Evolutionary conservation across 2,113 vertebrate genomes (phyloP), one percentile per base, ranked within the genome.

Genomic region (Chaetops frenatus): DNA sequence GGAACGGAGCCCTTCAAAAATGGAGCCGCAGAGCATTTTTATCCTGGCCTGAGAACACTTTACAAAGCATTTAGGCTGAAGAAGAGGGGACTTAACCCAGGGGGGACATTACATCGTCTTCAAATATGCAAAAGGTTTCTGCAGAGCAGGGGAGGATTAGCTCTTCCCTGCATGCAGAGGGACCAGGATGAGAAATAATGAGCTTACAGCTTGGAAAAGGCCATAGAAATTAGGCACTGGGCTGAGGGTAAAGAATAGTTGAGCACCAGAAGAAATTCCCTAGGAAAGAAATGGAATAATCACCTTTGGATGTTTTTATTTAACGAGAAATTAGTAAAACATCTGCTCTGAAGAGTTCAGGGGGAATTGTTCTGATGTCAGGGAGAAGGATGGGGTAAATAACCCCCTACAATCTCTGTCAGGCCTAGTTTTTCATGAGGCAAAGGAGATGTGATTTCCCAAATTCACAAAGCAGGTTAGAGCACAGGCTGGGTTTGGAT

Each of bases 81-180:
- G 72, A 67, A 29, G 45, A 69, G 86, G 40, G 70, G 92, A 4
- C 2, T 10, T n/a, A 70, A 29, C 71, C 24, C 42, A 62, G 88
- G 83, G 82, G 80, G 54, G 67, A 47, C 17, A 4, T 94, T 86
- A 40, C 35, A 54, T 58, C 0, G 0, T 81, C 92, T 84, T 88
- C 82, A 95, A 60, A 90, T 88, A 93, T 92, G 91, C 60, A 51
- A 81, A 81, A 78, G 72, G 56, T 81, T 92, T 92, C 80, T 58
- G 86, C 60, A 81, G 70, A 95, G 82, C 67, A 27, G 51, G 77
- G 83, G 82, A 85, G 86, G 86, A 86, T 93, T 88, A 90, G 83
- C 44, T 88, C 58, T 70, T 81, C 88, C 81, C 82, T 88, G 86
- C 64, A 3, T 40, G 51, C 82, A 33, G 58, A 8, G 15, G 45